A percentile compares a stretch with the other conserved stretches of the same genome.
Evolutionary conservation across 2,888 invertebrate species (phyloP).

Genomic region (Oscheius sp.): DNA sequence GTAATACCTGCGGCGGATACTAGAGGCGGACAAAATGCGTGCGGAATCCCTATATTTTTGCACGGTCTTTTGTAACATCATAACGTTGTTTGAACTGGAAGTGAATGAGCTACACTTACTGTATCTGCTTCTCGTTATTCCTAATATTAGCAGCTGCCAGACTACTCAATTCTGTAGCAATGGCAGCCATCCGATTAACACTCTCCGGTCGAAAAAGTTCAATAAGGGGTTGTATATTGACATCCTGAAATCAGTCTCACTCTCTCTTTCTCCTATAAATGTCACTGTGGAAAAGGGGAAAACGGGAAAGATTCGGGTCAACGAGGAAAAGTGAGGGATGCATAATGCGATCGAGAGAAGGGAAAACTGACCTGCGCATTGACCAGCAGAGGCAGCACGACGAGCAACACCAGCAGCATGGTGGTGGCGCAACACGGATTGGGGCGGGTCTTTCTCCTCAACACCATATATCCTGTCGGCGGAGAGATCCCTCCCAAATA

Average conservation of each 20-base stretch:
- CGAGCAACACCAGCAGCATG: conserved; percentile 13
- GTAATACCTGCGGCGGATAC: no score
- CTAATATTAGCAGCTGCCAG: conserved; percentile 48
- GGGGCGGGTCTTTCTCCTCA: conserved; percentile 27
- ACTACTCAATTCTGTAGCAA: conserved; percentile 50
- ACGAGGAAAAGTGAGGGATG: conserved; percentile 27
- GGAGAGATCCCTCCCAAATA: conserved; percentile 24
- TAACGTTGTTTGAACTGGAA: no score
- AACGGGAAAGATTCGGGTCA: conserved; percentile 24
- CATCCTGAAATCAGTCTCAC: conserved; percentile 14
- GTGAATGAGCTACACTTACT: no score
- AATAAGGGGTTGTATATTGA: conserved; percentile 51
- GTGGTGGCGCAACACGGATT: conserved; percentile 26
- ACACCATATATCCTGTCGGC: conserved; percentile 32
- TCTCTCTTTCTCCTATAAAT: no score
- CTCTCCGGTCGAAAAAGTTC: conserved; percentile 52
- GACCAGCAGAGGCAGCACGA: conserved; percentile 22
- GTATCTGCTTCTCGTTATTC: conserved; percentile 47
- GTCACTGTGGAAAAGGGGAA: background rate
- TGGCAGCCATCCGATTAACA: conserved; percentile 52
- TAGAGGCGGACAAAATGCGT: background rate
- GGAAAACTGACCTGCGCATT: conserved; percentile 33
- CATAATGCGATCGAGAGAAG: conserved; percentile 30
- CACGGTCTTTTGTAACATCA: no score
- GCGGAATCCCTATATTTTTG: background rate